These are phyloP conservation scores for Danaus chrysippus DNA, from an alignment of 2,888 invertebrate genomes.

Conservation along the genomic window DNA sequence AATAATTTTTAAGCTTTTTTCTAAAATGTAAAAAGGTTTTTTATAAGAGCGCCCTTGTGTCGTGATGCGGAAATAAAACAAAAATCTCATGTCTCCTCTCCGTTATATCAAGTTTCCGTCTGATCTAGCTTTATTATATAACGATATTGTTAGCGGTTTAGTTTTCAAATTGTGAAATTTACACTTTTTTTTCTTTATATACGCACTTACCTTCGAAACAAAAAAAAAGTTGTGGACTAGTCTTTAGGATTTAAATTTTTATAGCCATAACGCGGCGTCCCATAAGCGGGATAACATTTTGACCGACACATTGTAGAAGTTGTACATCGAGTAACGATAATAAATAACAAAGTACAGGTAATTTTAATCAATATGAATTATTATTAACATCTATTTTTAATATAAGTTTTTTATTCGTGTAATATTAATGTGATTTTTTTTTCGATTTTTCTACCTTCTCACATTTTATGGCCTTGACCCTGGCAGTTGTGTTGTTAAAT, in stretches of 20 bases:
- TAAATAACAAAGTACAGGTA: slow-evolving; percentile 70
- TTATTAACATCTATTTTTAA: slow-evolving; percentile 66
- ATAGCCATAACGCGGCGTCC: slow-evolving; percentile 47
- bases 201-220: slow-evolving; percentile 25
- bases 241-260: slow-evolving; percentile 29
- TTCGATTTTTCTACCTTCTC: slow-evolving; percentile 37
- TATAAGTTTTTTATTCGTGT: slow-evolving; percentile 61
- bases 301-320: slow-evolving; percentile 36
- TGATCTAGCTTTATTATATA: slow-evolving; percentile 33
- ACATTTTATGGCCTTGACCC: slow-evolving; percentile 35
- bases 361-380: slow-evolving; percentile 65
- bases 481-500: slow-evolving; percentile 37
- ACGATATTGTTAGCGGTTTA: slow-evolving; percentile 25
- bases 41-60: not conserved
- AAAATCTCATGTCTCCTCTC: slow-evolving; percentile 14
- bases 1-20: slow-evolving; percentile 30
- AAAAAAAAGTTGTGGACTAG: slow-evolving; percentile 30
- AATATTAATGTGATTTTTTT: slow-evolving; percentile 60
- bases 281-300: slow-evolving; percentile 57
- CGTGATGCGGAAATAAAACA: not conserved
- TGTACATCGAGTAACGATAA: slow-evolving; percentile 74
- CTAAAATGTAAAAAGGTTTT: not conserved
- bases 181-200: slow-evolving; percentile 21
- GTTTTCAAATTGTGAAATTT: slow-evolving; percentile 22
- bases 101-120: slow-evolving; percentile 30